Base-by-base conservation (phyloP, 2,888 invertebrate species). In the Sipha maydis region DNA sequence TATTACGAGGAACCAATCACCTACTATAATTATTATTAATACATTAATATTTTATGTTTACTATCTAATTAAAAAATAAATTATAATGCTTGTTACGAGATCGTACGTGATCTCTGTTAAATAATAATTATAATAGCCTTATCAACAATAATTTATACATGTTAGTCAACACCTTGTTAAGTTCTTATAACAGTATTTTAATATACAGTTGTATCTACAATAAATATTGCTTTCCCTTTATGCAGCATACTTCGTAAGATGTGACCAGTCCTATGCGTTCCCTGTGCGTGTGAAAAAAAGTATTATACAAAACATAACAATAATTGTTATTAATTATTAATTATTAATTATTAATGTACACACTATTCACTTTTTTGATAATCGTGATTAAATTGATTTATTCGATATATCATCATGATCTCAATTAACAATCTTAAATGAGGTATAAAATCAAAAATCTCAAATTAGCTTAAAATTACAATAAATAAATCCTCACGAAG, bases 21-120 rank as follows among this genome's bases (percentile, higher is more conserved):
- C 61, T 5, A 61, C 25, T 21, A 61, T 25, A 61, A 61, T 61
- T 61, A 11, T 69, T 9, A 11, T 69, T 9, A 11, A 69, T 7
- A 28, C 28, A 69, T 9, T 28, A 69, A 69, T n/a, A n/a, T 69
- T 61, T 61, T 69, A 69, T n/a, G 28, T 9, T n/a, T 38, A 34
- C 38, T 38, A 25, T 79, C 11, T 61, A n/a, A 80, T 61, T 61
- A 25, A n/a, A 80, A 34, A 80, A 80, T 38, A 80, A 80, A 67
- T n/a, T n/a, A 77, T 14, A 5, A 34, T 25, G 19, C 56, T 54
- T 56, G 31, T n/a, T 56, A 79, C 56, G 4, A 4, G 69, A 3
- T 4, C 25, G 25, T 28, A n/a, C 21, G n/a, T 17, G 61, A 38
- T 38, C 54, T 61, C n/a, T n/a, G 79, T 38, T 3, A 25, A 69